Conservation (phyloP, 2,888 invertebrate genomes). For the Xestobium rufovillosum region DNA sequence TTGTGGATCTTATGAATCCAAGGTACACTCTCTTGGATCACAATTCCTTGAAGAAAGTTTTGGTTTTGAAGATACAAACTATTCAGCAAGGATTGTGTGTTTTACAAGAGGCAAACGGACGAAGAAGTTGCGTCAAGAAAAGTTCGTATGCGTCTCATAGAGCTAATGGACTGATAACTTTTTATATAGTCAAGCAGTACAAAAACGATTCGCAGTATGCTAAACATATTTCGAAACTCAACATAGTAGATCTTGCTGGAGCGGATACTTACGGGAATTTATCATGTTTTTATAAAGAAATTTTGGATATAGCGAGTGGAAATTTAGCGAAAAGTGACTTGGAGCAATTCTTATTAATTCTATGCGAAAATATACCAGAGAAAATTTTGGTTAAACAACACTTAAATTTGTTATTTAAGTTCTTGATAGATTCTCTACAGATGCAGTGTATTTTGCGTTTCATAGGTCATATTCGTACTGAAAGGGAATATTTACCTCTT, state of each 20-base stretch:
- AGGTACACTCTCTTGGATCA: slow-evolving; percentile 25
- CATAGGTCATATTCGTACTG: slow-evolving; percentile 1
- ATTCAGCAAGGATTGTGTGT: neutral
- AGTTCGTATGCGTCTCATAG: neutral
- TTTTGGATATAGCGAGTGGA: neutral
- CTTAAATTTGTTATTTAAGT: neutral
- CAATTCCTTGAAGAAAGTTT: slow-evolving; percentile 26
- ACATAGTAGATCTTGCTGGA: neutral
- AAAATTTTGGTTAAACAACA: neutral
- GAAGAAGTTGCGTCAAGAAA: neutral
- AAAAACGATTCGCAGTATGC: neutral
- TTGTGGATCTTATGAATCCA: slow-evolving; percentile 36
- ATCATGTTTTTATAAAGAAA: slow-evolving; percentile 1
- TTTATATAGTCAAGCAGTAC: neutral
- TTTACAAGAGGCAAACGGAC: neutral
- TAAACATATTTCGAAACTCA: neutral
- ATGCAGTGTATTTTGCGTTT: neutral
- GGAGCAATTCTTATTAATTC: slow-evolving; percentile 1
- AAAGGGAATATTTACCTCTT: neutral
- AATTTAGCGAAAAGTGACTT: neutral
- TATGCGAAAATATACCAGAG: neutral
- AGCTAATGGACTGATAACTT: neutral
- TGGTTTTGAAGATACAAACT: too few relatives aligned
- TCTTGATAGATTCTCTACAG: neutral
- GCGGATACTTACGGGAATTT: slow-evolving; percentile 3